These are phyloP conservation scores for Sesia apiformis DNA, from an alignment of 2,888 invertebrate species.

Conservation along the genomic window DNA sequence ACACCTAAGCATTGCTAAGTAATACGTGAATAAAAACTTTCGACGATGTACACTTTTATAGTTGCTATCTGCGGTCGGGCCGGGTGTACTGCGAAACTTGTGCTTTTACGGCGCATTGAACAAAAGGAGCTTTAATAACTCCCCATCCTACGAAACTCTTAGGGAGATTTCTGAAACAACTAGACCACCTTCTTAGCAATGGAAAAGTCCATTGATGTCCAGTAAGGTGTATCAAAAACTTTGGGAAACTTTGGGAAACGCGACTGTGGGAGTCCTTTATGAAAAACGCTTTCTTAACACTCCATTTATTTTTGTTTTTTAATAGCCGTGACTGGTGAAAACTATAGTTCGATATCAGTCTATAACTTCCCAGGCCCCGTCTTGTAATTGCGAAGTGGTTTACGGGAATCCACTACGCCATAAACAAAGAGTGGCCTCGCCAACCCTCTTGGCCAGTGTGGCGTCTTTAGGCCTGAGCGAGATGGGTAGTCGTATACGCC, in stretches of 20 bases:
- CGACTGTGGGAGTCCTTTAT: background rate
- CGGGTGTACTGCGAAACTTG: slow-evolving; percentile 44
- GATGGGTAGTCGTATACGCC: too few relatives aligned
- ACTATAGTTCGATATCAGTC: too few relatives aligned
- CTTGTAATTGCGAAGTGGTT: too few relatives aligned
- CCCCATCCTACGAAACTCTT: slow-evolving; percentile 23
- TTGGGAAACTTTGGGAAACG: slow-evolving; percentile 32
- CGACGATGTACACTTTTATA: background rate
- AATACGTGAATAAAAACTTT: background rate
- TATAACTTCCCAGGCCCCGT: too few relatives aligned
- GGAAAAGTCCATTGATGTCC: slow-evolving; percentile 50
- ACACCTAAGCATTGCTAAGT: too few relatives aligned
- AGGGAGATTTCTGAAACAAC: slow-evolving; percentile 47
- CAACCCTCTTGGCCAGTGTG: too few relatives aligned
- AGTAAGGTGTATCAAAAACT: slow-evolving; percentile 43
- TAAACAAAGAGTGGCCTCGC: too few relatives aligned
- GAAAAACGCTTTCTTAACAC: too few relatives aligned
- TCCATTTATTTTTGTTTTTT: too few relatives aligned
- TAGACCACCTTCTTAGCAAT: slow-evolving; percentile 34
- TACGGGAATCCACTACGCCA: too few relatives aligned
- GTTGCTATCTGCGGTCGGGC: slow-evolving; percentile 27
- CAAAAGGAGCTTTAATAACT: slow-evolving; percentile 59
- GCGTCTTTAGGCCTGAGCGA: too few relatives aligned
- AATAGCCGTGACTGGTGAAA: too few relatives aligned
- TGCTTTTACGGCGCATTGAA: slow-evolving; percentile 44